Evolutionary conservation across 2,113 vertebrate genomes (phyloP), one percentile per base, ranked within the genome.

Genomic region (Cromileptes altivelis): DNA sequence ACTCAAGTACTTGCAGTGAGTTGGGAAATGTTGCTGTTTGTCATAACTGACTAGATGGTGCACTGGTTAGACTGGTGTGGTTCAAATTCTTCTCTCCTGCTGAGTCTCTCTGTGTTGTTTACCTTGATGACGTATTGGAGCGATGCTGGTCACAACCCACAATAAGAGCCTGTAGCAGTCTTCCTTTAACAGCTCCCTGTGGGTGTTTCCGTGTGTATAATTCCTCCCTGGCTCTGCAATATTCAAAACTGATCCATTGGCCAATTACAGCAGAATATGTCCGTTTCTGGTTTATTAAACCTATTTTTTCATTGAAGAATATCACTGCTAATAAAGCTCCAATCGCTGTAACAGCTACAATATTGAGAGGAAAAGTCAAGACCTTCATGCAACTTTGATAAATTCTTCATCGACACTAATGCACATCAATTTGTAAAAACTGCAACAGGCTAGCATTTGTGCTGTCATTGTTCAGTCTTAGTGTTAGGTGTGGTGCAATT

Each of bases 11-110:
- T 63, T n/a, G 68, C 19, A 78, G 25, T 23, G 6, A 53, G 49
- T 30, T 81, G 27, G 53, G 15, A 81, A 49, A 56, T 62, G 63
- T 42, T 52, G 52, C 25, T 47, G 70, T 70, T 78, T 78, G 52
- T 40, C 10, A 3, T 57, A n/a, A 57, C 23, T 63, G 21, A 45
- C 9, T 68, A 3, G 8, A 63, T 19, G 50, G 19, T 50, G 18
- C 27, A 40, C 47, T 79, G n/a, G 27, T 64, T 40, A 62, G 18
- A 63, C 19, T 42, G 23, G 9, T 68, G 53, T 42, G 50, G 37
- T 17, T 64, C 17, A 18, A 17, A 1, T 17, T 50, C 15, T 18
- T 7, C n/a, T 72, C 1, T 30, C 10, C 42, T 53, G 12, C 27
- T 25, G 15, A 27, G 42, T 47, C 4, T 47, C 4, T 21, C 10